Evolutionary conservation across 2,797 vertebrate genomes (phyloP), one percentile per base, ranked within the genome.

Genomic region (Acanthurus tractus): DNA sequence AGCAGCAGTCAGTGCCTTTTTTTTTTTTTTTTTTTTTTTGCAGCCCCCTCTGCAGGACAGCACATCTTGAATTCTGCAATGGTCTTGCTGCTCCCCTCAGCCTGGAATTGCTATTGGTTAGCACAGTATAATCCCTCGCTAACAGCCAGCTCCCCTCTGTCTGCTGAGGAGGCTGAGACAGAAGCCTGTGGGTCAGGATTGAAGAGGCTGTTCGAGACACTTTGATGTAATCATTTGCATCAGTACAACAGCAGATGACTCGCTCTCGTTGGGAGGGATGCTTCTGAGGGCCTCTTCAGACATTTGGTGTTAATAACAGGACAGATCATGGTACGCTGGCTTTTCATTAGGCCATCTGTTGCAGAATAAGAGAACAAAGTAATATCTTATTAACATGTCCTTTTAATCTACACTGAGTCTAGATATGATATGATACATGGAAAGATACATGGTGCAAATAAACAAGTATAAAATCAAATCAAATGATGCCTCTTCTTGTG

Each of bases 261-360:
- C 55, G 50, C 55, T 62, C 52, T 56, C 36, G 56, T 78, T 15
- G 4, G n/a, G 50, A 34, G 20, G 53, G 49, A 46, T 20, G 57
- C 48, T 63, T 83, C 65, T 38, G 25, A 73, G 77, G 55, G 54
- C 71, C 80, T 78, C 48, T 74, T 82, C 66, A 75, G 74, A 86
- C 63, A 78, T 88, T 86, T 88, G 79, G 75, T 79, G 84, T 79
- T 72, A 70, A 83, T 77, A 78, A 74, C 13, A 71, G 78, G 78
- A 64, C 79, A 65, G 78, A 83, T 74, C 64, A 59, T 56, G 48
- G 71, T 74, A 79, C 56, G 82, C 70, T 62, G 76, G 63, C 57
- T 75, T 55, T 70, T 67, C 52, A 63, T 14, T 58, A 12, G 42
- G 13, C 76, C 88, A 85, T 90, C 83, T 85, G 82, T 74, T 84